phyloP scores from a whole-genome alignment of 2,797 vertebrate genomes.

The Pristis pectinata region DNA sequence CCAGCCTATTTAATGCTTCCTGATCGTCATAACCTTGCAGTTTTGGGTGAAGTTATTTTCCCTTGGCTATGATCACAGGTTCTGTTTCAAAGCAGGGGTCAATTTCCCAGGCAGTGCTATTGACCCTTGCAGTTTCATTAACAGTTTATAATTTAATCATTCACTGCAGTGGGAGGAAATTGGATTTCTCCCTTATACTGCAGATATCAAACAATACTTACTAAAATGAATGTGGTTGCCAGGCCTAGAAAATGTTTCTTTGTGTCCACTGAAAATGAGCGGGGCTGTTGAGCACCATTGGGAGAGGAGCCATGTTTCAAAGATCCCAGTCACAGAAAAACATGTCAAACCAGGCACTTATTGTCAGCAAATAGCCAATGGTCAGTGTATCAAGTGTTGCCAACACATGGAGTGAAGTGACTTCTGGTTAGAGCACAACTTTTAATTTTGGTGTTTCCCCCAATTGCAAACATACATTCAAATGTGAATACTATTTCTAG shows the following conservation, averaged over 20 bases:
- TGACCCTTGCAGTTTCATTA: not conserved
- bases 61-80: not conserved
- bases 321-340: not conserved
- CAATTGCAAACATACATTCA: not conserved
- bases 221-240: too few species aligned
- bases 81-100: not conserved
- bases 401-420: not conserved
- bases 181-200: too few species aligned
- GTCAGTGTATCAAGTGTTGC: not conserved
- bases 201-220: too few species aligned
- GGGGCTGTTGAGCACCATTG: not conserved
- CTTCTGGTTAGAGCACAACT: not conserved
- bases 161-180: not conserved
- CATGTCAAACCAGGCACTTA: not conserved
- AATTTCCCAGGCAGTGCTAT: not conserved
- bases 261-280: not conserved
- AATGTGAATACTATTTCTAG: not conserved
- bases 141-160: not conserved
- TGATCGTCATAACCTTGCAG: not conserved
- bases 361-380: not conserved
- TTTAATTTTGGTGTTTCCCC: not conserved
- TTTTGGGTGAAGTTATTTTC: not conserved
- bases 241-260: not conserved
- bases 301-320: not conserved
- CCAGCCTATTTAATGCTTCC: too few species aligned